phyloP scores from a whole-genome alignment of 2,113 vertebrate species.

The Choloepus hoffmanni region DNA sequence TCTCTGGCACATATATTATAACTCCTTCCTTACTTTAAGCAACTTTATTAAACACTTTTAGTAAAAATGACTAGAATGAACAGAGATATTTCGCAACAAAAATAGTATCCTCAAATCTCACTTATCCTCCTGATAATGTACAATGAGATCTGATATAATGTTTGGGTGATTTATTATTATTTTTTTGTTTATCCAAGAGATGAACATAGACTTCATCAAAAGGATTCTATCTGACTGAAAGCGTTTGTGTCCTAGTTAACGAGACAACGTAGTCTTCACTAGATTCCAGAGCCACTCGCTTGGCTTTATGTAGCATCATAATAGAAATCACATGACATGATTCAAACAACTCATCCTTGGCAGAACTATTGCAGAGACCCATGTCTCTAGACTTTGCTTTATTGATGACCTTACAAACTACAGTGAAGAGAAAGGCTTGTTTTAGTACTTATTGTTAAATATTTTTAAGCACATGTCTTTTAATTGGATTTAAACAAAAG shows the following conservation, averaged over 20 bases:
- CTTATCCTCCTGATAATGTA: neutral
- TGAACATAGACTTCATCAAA: neutral
- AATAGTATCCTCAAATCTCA: neutral
- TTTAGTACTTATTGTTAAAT: neutral
- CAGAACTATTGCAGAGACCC: neutral
- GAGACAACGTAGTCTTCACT: neutral
- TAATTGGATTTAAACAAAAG: constrained; percentile 21
- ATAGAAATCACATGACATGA: neutral
- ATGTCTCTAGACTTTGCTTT: neutral
- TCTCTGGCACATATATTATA: constrained; percentile 39
- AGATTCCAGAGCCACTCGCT: neutral
- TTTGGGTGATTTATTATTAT: neutral
- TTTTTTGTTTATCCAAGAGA: neutral
- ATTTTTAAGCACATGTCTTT: neutral
- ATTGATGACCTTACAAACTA: neutral
- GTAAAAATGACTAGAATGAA: neutral
- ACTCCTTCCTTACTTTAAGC: constrained; percentile 36
- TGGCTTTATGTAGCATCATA: neutral
- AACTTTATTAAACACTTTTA: constrained; percentile 42
- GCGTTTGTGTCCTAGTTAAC: neutral
- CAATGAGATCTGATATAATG: neutral
- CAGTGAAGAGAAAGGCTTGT: neutral
- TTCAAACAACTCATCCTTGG: neutral
- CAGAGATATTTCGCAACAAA: neutral
- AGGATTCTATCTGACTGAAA: neutral